phyloP scores from a whole-genome alignment of 2,113 vertebrate species.

The Istiophorus platypterus region DNA sequence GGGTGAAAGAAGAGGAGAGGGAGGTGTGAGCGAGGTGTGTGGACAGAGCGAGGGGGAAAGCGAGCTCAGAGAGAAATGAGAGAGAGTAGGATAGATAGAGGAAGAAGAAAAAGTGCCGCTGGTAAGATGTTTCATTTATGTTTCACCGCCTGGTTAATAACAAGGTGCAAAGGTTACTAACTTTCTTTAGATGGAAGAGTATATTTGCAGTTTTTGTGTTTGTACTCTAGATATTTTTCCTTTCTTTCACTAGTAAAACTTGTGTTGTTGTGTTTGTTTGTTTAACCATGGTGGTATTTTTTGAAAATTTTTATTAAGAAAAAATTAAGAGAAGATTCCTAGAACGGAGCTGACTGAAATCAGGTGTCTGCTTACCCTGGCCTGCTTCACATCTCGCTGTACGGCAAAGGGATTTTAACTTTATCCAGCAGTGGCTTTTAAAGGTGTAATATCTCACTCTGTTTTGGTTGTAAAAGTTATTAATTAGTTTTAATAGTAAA shows the following conservation, averaged over 20 bases:
- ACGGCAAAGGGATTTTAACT: slow-evolving; percentile 27
- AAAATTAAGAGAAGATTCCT: neutral
- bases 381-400: slow-evolving; percentile 60
- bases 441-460: neutral
- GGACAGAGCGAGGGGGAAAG: slow-evolving; percentile 42
- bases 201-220: neutral
- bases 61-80: slow-evolving; percentile 49
- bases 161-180: neutral
- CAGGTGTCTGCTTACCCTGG: slow-evolving; percentile 48
- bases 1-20: slow-evolving; percentile 47
- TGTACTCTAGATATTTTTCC: neutral
- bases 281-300: slow-evolving; percentile 15
- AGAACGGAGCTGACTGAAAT: slow-evolving; percentile 20
- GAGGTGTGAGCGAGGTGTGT: slow-evolving; percentile 53
- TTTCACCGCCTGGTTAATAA: slow-evolving; percentile 35
- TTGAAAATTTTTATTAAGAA: neutral
- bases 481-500: neutral
- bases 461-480: neutral
- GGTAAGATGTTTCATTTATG: slow-evolving; percentile 73
- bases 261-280: neutral
- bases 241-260: neutral
- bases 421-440: slow-evolving; percentile 1
- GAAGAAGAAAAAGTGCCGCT: slow-evolving; percentile 43
- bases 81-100: slow-evolving; percentile 38
- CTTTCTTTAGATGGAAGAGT: neutral